Evolutionary conservation across 2,888 invertebrate species (phyloP), one percentile per base, ranked within the genome.

Genomic region (Podabrus alpinus): DNA sequence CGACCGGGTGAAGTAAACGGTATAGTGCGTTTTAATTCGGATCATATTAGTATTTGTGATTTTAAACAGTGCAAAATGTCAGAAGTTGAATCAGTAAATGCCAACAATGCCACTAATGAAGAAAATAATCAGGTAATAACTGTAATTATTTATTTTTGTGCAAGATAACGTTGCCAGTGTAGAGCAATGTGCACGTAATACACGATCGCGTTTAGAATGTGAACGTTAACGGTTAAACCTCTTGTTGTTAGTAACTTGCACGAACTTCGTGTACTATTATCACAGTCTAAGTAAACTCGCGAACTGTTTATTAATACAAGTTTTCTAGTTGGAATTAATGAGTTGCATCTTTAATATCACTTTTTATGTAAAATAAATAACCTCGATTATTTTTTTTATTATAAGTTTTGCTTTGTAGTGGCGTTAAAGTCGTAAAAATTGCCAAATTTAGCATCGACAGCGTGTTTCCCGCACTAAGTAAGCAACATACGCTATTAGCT

Each of bases 1-100:
- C 88, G 87, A 87, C 89, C 89, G 89, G 89, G 88, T 86, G 85
- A 85, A 24, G n/a, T 68, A 84, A 86, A 85, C 86, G 85, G 85
- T 85, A 83, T 83, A 83, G 82, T 82, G 82, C 83, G 83, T 86
- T 75, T 86, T 83, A 83, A 81, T 79, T 82, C 85, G 84, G 84
- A 83, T 86, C 84, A 84, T 84, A 85, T 85, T 85, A 85, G 84
- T 85, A 84, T 82, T 79, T 77, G 79, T 78, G 75, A 64, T 73
- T 74, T 77, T 71, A 84, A 80, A 78, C 78, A 79, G 78, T 79
- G 80, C 79, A 86, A 86, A 85, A 88, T 88, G 88, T 88, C 88
- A 61, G 87, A 88, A 82, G 85, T 86, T 61, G 87, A 87, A 78
- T 82, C 87, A 78, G 85, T 86, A 69, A 86, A 84, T 79, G 81